These are phyloP conservation scores for Trachelus iudaicus DNA, from an alignment of 2,888 invertebrate genomes.

Conservation along the genomic window DNA sequence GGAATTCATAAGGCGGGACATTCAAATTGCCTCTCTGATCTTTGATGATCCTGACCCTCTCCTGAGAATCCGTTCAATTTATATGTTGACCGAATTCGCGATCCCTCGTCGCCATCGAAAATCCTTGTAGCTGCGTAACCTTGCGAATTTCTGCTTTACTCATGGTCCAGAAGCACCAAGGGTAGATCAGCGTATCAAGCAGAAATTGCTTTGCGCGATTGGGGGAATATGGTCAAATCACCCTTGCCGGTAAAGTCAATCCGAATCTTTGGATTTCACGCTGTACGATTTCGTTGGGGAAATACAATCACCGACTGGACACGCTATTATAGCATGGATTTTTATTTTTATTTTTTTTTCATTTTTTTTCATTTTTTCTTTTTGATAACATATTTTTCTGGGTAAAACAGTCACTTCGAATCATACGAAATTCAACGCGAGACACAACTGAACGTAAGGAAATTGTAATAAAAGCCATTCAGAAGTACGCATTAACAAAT, in stretches of 20 bases:
- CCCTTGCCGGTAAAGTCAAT: slow-evolving; percentile 6
- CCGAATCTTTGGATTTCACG: slow-evolving; percentile 17
- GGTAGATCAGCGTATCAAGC: background rate
- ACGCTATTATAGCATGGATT: too few species aligned
- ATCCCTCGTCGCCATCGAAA: slow-evolving; percentile 22
- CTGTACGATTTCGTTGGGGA: background rate
- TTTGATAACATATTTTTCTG: too few species aligned
- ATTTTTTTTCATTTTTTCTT: too few species aligned
- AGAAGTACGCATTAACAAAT: too few species aligned
- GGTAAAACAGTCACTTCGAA: too few species aligned
- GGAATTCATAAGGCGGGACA: slow-evolving; percentile 15
- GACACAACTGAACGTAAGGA: too few species aligned
- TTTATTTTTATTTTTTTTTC: too few species aligned
- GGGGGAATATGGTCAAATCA: slow-evolving; percentile 11
- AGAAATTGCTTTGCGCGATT: background rate
- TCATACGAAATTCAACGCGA: too few species aligned
- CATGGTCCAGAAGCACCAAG: background rate
- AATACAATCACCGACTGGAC: too few species aligned
- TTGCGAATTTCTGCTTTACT: background rate
- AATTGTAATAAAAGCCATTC: too few species aligned
- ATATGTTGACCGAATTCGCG: slow-evolving; percentile 27
- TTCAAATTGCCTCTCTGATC: slow-evolving; percentile 26
- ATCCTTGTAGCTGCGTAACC: background rate
- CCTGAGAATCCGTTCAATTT: slow-evolving; percentile 26
- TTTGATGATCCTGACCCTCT: slow-evolving; percentile 22